These are phyloP conservation scores for Pogonocherus hispidulus DNA, from an alignment of 2,888 invertebrate species.

Conservation along the genomic window DNA sequence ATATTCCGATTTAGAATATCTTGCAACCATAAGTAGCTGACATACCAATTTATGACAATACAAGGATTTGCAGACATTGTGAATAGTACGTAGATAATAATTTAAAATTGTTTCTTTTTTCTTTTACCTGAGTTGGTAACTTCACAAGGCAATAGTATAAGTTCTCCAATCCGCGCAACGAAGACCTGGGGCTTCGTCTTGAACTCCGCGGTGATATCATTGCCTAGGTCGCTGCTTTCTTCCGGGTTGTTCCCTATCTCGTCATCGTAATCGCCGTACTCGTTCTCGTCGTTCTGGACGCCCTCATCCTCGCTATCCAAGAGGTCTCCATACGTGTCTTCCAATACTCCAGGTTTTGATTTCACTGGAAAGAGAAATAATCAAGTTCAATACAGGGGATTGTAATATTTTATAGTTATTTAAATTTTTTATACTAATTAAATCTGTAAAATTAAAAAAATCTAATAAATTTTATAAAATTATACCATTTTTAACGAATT, in stretches of 20 bases:
- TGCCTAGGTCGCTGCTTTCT: slow-evolving; percentile 35
- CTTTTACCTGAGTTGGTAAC: slow-evolving; percentile 43
- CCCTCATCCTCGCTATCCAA: slow-evolving; percentile 45
- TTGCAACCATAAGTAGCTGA: no score
- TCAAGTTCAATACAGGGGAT: background rate
- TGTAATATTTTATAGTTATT: no score
- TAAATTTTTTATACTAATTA: no score
- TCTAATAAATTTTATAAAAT: no score
- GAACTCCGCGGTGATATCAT: slow-evolving; percentile 33
- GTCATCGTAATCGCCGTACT: slow-evolving; percentile 53
- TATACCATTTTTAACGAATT: no score
- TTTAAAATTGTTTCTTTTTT: no score
- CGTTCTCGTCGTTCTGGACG: slow-evolving; percentile 57
- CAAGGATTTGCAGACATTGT: no score
- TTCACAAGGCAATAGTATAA: slow-evolving; percentile 64
- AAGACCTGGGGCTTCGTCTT: slow-evolving; percentile 54
- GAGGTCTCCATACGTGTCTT: slow-evolving; percentile 51
- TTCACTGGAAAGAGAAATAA: slow-evolving; percentile 38
- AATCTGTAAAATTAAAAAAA: no score
- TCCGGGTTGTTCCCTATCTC: slow-evolving; percentile 35
- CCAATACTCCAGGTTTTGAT: slow-evolving; percentile 39
- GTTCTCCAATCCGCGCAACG: slow-evolving; percentile 57
- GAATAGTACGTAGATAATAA: no score
- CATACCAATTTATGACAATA: no score
- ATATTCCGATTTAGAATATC: no score